Base-by-base conservation (phyloP, 2,113 vertebrate species). In the Polypterus bichir region DNA sequence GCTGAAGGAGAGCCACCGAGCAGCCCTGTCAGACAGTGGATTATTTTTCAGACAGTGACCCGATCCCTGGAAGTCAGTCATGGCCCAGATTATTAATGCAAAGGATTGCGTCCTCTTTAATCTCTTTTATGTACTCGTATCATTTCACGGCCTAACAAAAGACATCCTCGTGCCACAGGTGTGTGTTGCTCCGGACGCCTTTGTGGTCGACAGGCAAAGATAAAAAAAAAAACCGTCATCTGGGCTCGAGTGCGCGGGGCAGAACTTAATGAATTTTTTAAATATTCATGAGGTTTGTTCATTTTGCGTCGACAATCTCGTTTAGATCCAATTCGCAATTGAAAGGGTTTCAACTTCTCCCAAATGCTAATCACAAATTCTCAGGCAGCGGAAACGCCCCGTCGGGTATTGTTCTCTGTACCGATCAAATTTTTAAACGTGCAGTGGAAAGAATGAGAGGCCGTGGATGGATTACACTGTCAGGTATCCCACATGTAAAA, bases 231-330 rank as follows among this genome's bases (percentile, higher is more conserved):
- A 65, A 62, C 71, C 71, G 66, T 77, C 74, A 77, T 69, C 61
- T 67, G 73, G 69, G 73, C 60, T 64, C 47, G 61, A 70, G 64
- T 70, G 65, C 66, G 68, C 73, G 70, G 46, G 65, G 62, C 71
- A 57, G 70, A 76, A 74, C 60, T 57, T 75, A 81, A 73, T 74
- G 65, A 77, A 69, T 59, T 60, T 79, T 80, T 92, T 70, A 93
- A 93, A 91, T 86, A 92, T 92, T 85, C 68, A 93, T 86, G 72
- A 65, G 71, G 64, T 62, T 71, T 71, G 59, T 69, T 81, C 72
- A 56, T 76, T 68, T 78, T 70, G 72, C 53, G 48, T 62, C 69
- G 52, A 64, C 59, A 59, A 67, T 60, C 65, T 73, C 72, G 64
- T 68, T 62, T 71, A 64, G 70, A 72, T 68, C 68, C 71, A 76